Evolutionary conservation across 2,888 invertebrate genomes (phyloP).

Genomic region (Hemaris fuciformis): DNA sequence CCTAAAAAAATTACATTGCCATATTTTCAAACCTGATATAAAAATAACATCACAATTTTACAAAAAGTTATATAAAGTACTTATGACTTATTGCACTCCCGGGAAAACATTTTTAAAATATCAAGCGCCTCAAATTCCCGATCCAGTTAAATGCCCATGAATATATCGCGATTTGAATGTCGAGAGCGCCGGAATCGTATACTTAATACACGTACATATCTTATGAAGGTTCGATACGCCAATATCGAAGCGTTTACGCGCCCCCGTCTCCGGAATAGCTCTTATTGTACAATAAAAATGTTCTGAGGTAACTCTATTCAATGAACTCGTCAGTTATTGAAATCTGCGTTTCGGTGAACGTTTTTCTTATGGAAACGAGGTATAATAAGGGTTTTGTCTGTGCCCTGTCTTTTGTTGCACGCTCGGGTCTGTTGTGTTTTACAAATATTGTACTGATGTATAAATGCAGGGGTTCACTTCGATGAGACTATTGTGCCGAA

Average conservation of each 20-base stretch:
- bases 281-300: slow-evolving; percentile 79
- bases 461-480: not conserved
- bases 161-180: not conserved
- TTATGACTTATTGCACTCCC: too few species aligned
- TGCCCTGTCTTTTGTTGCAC: slow-evolving; percentile 47
- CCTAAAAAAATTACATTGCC: too few species aligned
- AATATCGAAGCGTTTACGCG: slow-evolving; percentile 64
- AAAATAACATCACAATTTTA: too few species aligned
- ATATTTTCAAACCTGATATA: too few species aligned
- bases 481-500: not conserved
- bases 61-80: too few species aligned
- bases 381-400: slow-evolving; percentile 57
- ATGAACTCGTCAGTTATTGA: slow-evolving; percentile 76
- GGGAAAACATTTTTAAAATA: not conserved
- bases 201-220: slow-evolving; percentile 13
- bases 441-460: not conserved
- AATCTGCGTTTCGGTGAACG: slow-evolving; percentile 69
- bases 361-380: slow-evolving; percentile 53
- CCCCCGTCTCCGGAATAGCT: slow-evolving; percentile 57
- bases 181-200: not conserved
- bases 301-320: slow-evolving; percentile 79
- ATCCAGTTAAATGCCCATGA: not conserved
- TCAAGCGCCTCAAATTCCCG: not conserved
- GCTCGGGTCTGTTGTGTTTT: not conserved
- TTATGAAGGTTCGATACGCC: slow-evolving; percentile 57